Base-by-base conservation (phyloP, 2,113 vertebrate species). In the Atlantisia rogersi region DNA sequence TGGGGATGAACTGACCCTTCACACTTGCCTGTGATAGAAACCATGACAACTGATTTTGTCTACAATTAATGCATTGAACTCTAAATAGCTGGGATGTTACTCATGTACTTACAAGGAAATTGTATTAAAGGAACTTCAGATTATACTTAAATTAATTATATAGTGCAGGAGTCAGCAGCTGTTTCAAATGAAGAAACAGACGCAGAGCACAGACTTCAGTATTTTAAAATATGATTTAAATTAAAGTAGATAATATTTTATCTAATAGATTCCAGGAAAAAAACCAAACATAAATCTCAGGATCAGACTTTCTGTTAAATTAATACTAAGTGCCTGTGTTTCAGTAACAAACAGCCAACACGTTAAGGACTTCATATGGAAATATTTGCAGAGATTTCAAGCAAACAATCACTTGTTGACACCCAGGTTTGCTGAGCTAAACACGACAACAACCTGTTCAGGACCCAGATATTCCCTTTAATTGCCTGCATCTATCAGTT, bases 61-160 rank as follows among this genome's bases (percentile, higher is more conserved):
- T 92, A 29, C 93, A 93, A 92, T 96, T 96, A 92, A 93, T 94
- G 68, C 3, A 62, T 77, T 95, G 93, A 95, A 95, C 94, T 96
- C 88, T 73, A 94, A 94, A 91, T 84, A 91, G 68, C 75, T 92
- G 82, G 71, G 39, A 80, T 85, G 79, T 90, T 96, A 88, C 85
- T 94, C 69, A 77, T 86, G 86, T 92, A 82, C 88, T 93, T 86
- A 91, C 4, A 7, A 86, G 88, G 83, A 90, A 95, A 97, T 92
- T 93, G 88, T 92, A 93, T 93, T 95, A 97, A 94, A 92, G 80
- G 53, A 94, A 94, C 70, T 81, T 92, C 82, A 94, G 92, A 94
- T 68, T 76, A 92, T 94, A 73, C 89, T 92, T 92, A 94, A 96
- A 97, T 96, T 96, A 96, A 97, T 96, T 95, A 92, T 87, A 76